Evolutionary conservation across 2,888 invertebrate genomes (phyloP).

Genomic region (Drosophila neotestacea): DNA sequence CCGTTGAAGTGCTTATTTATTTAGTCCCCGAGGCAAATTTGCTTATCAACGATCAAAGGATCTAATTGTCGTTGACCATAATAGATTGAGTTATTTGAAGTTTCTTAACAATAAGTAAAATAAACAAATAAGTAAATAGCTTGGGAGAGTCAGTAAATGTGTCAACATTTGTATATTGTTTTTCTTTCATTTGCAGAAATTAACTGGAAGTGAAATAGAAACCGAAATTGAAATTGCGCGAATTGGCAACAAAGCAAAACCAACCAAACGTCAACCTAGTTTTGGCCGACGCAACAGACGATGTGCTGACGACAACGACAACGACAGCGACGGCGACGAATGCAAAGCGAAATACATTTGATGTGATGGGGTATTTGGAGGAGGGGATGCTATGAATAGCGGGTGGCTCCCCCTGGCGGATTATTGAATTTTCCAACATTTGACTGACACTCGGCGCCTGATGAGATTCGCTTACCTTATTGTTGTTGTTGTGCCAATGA

Average conservation of each 20-base stretch:
- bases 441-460: constrained; percentile 76
- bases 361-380: constrained; percentile 34
- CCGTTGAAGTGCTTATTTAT: not conserved
- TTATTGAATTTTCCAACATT: constrained; percentile 80
- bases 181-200: constrained; percentile 55
- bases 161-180: constrained; percentile 51
- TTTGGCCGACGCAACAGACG: constrained; percentile 72
- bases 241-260: constrained; percentile 50
- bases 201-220: constrained; percentile 52
- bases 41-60: constrained; percentile 49
- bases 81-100: constrained; percentile 12
- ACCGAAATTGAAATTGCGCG: constrained; percentile 49
- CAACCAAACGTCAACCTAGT: constrained; percentile 70
- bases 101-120: constrained; percentile 17
- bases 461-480: constrained; percentile 63
- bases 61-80: constrained; percentile 1
- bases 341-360: constrained; percentile 35
- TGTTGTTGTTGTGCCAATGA: constrained; percentile 14
- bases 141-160: constrained; percentile 18
- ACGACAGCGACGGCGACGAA: not conserved
- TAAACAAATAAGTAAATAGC: constrained; percentile 36
- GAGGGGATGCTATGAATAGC: constrained; percentile 17
- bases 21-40: constrained; percentile 1
- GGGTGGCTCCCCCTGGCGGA: constrained; percentile 74
- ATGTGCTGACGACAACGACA: constrained; percentile 24